phyloP scores from a whole-genome alignment of 2,113 vertebrate genomes.

The Engraulis encrasicolus region DNA sequence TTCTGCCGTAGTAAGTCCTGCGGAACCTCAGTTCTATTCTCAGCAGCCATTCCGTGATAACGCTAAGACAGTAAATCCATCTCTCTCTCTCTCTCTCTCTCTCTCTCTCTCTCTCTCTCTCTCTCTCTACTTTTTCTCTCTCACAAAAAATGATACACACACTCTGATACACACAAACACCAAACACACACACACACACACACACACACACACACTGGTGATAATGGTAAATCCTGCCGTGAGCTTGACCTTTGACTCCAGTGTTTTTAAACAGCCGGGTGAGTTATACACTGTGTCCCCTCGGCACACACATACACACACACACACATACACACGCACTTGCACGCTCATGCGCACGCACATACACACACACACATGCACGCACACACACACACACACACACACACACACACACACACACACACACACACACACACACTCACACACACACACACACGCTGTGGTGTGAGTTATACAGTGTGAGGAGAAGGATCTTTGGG shows the following conservation, averaged over 20 bases:
- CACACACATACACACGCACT: too few species aligned
- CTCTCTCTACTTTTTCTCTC: too few species aligned
- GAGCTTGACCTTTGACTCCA: slow-evolving; percentile 73
- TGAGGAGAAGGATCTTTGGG: background rate
- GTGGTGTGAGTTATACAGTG: slow-evolving; percentile 52
- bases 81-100: slow-evolving; percentile 7
- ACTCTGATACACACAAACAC: too few species aligned
- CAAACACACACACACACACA: too few species aligned
- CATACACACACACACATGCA: too few species aligned
- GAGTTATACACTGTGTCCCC: slow-evolving; percentile 35
- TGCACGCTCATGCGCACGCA: too few species aligned
- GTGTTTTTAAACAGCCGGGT: slow-evolving; percentile 72
- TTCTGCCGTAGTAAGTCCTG: background rate
- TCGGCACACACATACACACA: background rate
- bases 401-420: background rate
- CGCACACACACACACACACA: slow-evolving; percentile 32
- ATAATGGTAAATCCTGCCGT: slow-evolving; percentile 36
- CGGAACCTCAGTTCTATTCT: slow-evolving; percentile 7
- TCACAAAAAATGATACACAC: too few species aligned
- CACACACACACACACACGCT: slow-evolving; percentile 31
- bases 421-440: too few species aligned
- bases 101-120: slow-evolving; percentile 1
- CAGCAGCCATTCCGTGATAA: slow-evolving; percentile 68
- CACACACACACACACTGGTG: too few species aligned
- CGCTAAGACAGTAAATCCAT: slow-evolving; percentile 61